Evolutionary conservation across 2,797 vertebrate genomes (phyloP).

Genomic region (Cuculus canorus): DNA sequence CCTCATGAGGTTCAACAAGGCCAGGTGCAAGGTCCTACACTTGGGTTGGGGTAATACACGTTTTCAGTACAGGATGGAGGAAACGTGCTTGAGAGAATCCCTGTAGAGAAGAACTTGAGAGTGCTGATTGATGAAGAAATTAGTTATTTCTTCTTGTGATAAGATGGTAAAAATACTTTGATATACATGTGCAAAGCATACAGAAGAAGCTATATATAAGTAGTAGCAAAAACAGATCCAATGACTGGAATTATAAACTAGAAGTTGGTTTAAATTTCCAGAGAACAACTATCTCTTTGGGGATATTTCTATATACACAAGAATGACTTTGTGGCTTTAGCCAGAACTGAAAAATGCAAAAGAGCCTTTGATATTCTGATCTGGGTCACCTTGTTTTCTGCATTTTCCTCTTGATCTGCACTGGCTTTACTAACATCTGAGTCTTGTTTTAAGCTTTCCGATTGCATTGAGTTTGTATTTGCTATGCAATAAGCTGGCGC

Average conservation of each 20-base stretch:
- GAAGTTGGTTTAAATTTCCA: neutral
- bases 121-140: neutral
- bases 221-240: neutral
- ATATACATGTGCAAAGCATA: neutral
- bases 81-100: too few species aligned
- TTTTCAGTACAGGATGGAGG: too few species aligned
- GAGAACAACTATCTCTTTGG: neutral
- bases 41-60: too few species aligned
- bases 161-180: neutral
- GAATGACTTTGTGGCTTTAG: neutral
- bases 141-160: neutral
- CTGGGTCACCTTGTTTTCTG: conserved; percentile 73
- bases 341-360: neutral
- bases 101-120: too few species aligned
- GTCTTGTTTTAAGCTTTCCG: conserved; percentile 67
- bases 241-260: neutral
- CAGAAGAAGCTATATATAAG: neutral
- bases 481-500: conserved; percentile 70
- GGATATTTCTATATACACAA: neutral
- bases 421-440: conserved; percentile 63
- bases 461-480: conserved; percentile 72
- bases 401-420: conserved; percentile 65
- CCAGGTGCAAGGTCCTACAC: too few species aligned
- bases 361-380: conserved; percentile 36
- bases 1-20: too few species aligned